Evolutionary conservation across 2,888 invertebrate species (phyloP), one percentile per base, ranked within the genome.

Genomic region (Thera britannica): DNA sequence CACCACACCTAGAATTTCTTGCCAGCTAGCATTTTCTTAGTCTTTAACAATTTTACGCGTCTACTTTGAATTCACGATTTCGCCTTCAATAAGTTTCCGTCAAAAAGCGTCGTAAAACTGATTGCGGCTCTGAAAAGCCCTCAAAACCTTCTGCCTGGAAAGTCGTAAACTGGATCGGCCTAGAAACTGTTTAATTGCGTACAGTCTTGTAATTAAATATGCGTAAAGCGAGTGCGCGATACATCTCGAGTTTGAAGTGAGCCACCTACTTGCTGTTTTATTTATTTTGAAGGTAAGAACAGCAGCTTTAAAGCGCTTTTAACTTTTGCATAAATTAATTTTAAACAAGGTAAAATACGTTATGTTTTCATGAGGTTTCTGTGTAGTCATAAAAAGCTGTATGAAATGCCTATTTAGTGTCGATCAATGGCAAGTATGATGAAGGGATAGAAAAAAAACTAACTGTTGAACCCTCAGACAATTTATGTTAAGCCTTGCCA

Each of bases 81-180:
- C 77, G 75, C 66, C 68, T 72, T 77, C 79, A 78, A 84, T 88
- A 84, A 85, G 84, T 85, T 84, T 85, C 84, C 83, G 80, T 79
- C 84, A 87, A 84, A 88, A 87, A 83, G 82, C 85, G 62, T 88
- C 88, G 86, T 89, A 88, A 90, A 90, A 86, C 79, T 85, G 85
- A 86, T 86, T 86, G 90, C 80, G 86, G 86, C 86, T 85, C 84
- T 81, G 84, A 85, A 85, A 87, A 85, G 83, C 85, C 81, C 83
- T 59, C 62, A 62, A 65, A 68, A 46, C 65, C 58, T 65, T 63
- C 65, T 67, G 70, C 62, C 65, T 62, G 60, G 49, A 59, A 65
- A 66, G 66, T 81, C 90, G 90, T 92, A 90, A 90, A 90, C 83
- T 81, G 79, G 85, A 88, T 89, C 86, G 85, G 85, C 84, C 84